A percentile compares a stretch with the other conserved stretches of the same genome.
These are phyloP conservation scores for Phalanger gymnotis DNA, from an alignment of 2,797 vertebrate genomes.

Conservation along the genomic window DNA sequence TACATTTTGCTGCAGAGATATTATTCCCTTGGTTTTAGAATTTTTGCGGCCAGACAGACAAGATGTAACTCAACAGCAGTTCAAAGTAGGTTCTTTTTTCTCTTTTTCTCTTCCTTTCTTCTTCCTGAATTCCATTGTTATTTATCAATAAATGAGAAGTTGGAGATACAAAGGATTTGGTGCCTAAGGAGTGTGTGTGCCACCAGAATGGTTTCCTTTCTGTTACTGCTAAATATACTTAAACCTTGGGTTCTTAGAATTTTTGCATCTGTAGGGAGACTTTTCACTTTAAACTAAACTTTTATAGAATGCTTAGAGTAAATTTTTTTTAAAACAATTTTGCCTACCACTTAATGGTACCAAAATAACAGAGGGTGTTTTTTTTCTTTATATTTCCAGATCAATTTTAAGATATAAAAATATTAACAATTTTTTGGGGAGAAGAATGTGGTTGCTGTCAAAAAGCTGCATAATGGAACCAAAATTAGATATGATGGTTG, in stretches of 20 bases:
- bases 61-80: slow-evolving; percentile 94
- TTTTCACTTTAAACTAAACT: neutral
- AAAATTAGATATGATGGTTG: neutral
- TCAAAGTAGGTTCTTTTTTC: slow-evolving; percentile 90
- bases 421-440: neutral
- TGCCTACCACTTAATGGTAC: neutral
- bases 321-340: neutral
- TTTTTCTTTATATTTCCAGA: neutral
- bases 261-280: neutral
- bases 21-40: slow-evolving; percentile 94
- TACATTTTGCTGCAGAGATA: slow-evolving; percentile 97
- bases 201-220: neutral
- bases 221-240: neutral
- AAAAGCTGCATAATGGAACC: neutral
- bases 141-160: neutral
- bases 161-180: neutral
- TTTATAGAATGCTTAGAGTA: neutral
- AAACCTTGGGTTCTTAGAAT: neutral
- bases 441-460: neutral
- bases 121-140: neutral
- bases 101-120: slow-evolving; percentile 4
- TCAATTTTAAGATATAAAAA: neutral
- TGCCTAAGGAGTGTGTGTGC: neutral
- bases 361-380: neutral
- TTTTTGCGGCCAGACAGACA: slow-evolving; percentile 91